A percentile compares a stretch with the other conserved stretches of the same genome.
Evolutionary conservation across 2,797 vertebrate genomes (phyloP).

Genomic region (Clamator glandarius): DNA sequence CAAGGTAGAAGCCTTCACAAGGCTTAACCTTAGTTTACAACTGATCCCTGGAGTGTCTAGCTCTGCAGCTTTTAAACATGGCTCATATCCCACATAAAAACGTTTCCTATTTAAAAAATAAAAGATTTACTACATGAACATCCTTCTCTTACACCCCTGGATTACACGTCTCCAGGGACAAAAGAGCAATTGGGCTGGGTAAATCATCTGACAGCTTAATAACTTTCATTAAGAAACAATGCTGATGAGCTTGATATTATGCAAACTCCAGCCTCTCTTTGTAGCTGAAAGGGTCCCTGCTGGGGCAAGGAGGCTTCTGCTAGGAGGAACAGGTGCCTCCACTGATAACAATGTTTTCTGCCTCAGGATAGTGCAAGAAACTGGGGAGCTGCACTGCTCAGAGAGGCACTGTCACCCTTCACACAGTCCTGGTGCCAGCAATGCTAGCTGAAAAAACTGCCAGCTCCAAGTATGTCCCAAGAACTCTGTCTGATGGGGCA

Average conservation of each 20-base stretch:
- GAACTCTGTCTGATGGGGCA: background rate
- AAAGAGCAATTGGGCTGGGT: background rate
- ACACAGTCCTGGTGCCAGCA: fast-evolving
- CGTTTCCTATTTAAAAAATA: constrained; percentile 40
- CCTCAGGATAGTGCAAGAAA: background rate
- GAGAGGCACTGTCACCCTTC: fast-evolving
- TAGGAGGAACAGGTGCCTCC: background rate
- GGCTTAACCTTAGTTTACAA: constrained; percentile 28
- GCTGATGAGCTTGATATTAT: background rate
- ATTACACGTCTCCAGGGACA: background rate
- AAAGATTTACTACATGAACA: constrained; percentile 11
- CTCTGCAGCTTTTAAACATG: constrained; percentile 45
- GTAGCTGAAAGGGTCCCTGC: background rate
- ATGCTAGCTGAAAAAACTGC: background rate
- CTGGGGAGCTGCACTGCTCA: background rate
- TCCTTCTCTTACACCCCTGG: background rate
- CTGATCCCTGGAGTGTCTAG: constrained; percentile 6
- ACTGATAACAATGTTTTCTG: background rate
- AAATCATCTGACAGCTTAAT: constrained; percentile 34
- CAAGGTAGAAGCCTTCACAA: constrained; percentile 12
- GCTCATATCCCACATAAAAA: background rate
- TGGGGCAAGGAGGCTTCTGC: background rate
- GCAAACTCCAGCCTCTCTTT: background rate
- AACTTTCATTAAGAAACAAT: background rate
- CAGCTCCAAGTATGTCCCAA: background rate